Evolutionary conservation across 2,888 invertebrate genomes (phyloP).

Genomic region (Eupithecia vulgata): DNA sequence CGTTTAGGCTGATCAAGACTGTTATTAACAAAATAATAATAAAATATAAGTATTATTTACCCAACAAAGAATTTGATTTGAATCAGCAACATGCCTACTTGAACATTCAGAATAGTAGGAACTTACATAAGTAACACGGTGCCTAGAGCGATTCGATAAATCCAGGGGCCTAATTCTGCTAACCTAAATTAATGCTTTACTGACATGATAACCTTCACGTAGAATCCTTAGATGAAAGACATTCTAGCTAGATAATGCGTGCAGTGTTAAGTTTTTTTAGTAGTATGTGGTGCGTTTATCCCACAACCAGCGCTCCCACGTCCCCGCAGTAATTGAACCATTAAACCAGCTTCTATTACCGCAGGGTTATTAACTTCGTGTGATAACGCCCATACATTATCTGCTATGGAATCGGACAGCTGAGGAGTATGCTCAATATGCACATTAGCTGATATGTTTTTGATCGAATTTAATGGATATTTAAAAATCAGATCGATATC

Average conservation of each 20-base stretch:
- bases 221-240: too few relatives aligned
- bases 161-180: neutral
- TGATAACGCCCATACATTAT: slow-evolving; percentile 38
- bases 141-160: neutral
- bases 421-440: neutral
- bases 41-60: neutral
- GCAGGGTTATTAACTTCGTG: slow-evolving; percentile 10
- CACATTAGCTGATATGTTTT: neutral
- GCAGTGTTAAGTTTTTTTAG: too few relatives aligned
- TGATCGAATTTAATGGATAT: too few relatives aligned
- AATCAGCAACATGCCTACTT: neutral
- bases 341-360: slow-evolving; percentile 2
- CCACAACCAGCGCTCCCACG: slow-evolving; percentile 22
- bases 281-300: neutral
- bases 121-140: neutral
- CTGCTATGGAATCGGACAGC: slow-evolving; percentile 9
- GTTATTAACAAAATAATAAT: neutral
- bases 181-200: too few relatives aligned
- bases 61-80: neutral
- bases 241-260: too few relatives aligned
- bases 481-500: neutral
- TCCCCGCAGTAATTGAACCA: slow-evolving; percentile 28
- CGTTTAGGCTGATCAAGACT: slow-evolving; percentile 2
- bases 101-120: neutral
- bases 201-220: too few relatives aligned